Conservation (phyloP, 2,797 vertebrate genomes). For the Sebastes vulpes region DNA sequence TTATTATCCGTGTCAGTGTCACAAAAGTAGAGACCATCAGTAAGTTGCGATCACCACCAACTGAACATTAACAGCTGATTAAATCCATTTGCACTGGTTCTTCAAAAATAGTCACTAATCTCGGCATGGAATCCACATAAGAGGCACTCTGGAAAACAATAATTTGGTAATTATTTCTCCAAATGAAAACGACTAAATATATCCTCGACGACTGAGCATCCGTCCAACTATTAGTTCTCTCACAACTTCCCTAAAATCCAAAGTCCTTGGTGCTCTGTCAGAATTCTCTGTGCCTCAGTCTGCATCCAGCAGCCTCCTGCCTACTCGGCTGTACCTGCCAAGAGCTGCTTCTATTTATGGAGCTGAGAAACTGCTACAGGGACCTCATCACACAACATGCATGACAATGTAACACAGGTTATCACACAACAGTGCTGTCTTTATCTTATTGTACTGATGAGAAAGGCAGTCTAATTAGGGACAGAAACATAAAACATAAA, state of each 20-base stretch:
- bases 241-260: not conserved
- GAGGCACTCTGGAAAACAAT: not conserved
- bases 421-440: not conserved
- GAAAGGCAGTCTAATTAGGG: not conserved
- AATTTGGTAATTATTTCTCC: not conserved
- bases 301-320: slow-evolving; percentile 17
- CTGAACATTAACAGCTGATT: not conserved
- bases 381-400: not conserved
- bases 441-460: not conserved
- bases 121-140: not conserved
- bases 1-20: not conserved
- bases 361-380: slow-evolving; percentile 12
- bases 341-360: slow-evolving; percentile 50
- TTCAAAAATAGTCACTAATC: not conserved
- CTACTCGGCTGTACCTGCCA: slow-evolving; percentile 42
- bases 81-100: not conserved
- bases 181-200: slow-evolving; percentile 10
- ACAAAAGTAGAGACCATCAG: not conserved
- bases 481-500: not conserved
- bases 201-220: not conserved
- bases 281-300: not conserved
- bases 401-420: not conserved
- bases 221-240: not conserved
- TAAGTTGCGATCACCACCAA: not conserved
- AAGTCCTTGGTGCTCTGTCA: slow-evolving; percentile 10